Evolutionary conservation across 1,140 invertebrate species (phyloP).

Genomic region (Heliconius congener): DNA sequence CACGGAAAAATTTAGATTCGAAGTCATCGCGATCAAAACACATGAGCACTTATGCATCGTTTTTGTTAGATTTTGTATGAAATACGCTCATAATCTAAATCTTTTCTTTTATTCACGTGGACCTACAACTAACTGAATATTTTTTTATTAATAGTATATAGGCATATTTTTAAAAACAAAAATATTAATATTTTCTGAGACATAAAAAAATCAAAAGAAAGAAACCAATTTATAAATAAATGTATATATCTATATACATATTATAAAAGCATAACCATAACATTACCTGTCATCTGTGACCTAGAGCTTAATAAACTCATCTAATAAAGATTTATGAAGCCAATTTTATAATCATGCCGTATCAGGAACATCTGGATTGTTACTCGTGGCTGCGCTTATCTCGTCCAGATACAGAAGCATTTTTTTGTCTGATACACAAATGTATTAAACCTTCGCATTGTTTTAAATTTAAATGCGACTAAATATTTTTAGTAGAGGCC

Average conservation of each 20-base stretch:
- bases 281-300: constrained; percentile 37
- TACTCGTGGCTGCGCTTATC: neutral
- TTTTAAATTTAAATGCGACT: too few species aligned
- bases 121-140: too few species aligned
- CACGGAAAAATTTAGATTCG: too few species aligned
- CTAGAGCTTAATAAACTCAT: constrained; percentile 41
- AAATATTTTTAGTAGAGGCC: too few species aligned
- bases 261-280: constrained; percentile 7
- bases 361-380: constrained; percentile 40
- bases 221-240: neutral
- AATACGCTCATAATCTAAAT: too few species aligned
- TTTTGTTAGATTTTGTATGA: too few species aligned
- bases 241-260: neutral
- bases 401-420: neutral
- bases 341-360: constrained; percentile 48
- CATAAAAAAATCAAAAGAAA: neutral
- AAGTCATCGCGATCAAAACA: too few species aligned
- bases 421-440: too few species aligned
- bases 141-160: too few species aligned
- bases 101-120: too few species aligned
- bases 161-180: neutral
- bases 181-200: neutral
- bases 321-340: constrained; percentile 48
- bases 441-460: too few species aligned
- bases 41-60: too few species aligned